Evolutionary conservation across 2,113 vertebrate genomes (phyloP), one percentile per base, ranked within the genome.

Genomic region (Pipa parva): DNA sequence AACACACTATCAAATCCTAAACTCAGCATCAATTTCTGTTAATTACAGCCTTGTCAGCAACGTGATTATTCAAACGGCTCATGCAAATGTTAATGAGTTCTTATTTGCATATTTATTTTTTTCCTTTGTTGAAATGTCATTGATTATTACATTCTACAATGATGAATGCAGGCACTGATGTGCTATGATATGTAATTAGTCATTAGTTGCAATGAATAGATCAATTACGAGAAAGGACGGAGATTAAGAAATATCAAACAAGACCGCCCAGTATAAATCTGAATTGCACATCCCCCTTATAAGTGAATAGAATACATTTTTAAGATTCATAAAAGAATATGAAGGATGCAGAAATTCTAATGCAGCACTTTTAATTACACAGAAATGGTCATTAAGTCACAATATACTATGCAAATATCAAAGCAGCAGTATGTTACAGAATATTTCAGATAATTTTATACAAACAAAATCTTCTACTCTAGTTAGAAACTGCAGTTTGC

Each of bases 41-140:
- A 98, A 99, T 99, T 93, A 92, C 89, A 93, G 93, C 89, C 92
- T 92, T 97, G 93, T 98, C 94, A 96, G 92, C 88, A 86, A 86
- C 86, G 87, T 90, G 92, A 98, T 99, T 98, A 97, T 97, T 99
- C 93, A 96, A 96, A 96, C 92, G 94, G 92, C 92, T 89, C 92
- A 93, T 93, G 90, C 92, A 97, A 98, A 99, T 98, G 97, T 97
- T 98, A 99, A 99, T 97, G 95, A 98, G 91, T 84, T 86, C 92
- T 92, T 93, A 98, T 98, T 98, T 98, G 96, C 97, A 99, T 99
- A 95, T 98, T 97, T 95, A 92, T 95, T 94, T 95, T 68, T 95
- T 95, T 93, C 91, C 91, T 97, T 98, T 99, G 97, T 98, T 95
- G 89, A 98, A 98, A 98, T 97, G 97, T 95, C 97, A 97, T 97